Base-by-base conservation (phyloP, 2,113 vertebrate species). In the Potamarius usumacintae region DNA sequence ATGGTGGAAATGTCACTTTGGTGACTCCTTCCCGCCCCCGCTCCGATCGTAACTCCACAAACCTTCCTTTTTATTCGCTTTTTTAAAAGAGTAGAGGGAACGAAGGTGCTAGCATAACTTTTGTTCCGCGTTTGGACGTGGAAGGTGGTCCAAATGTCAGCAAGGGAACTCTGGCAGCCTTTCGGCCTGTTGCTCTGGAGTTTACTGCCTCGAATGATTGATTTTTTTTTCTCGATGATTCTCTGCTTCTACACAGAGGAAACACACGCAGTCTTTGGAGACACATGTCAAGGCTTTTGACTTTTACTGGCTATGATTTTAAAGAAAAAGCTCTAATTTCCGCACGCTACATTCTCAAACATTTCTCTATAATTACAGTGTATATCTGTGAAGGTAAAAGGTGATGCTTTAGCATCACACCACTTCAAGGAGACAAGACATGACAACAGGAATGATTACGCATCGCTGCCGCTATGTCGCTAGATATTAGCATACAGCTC, bases 1-100 rank as follows among this genome's bases (percentile, higher is more conserved):
- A 94, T 95, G 94, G 94, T 93, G 92, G 27, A 93, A 94, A 93
- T 94, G 93, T 95, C 93, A 95, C 93, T 92, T 94, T 90, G 88
- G 90, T 92, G 89, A 90, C 91, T 88, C 91, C 85, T 88, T 90
- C 86, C 90, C 92, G 89, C 86, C 91, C 92, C 65, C 93, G 91
- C 90, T 92, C 90, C 80, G 78, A 90, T 89, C 90, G 85, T 93
- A 95, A 95, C 90, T 96, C 93, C 94, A 94, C 93, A 94, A 90
- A 88, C 90, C 57, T 67, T 90, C 91, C 90, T 93, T 94, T 94
- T 92, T 93, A 94, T 92, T 89, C 84, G 89, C 86, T 4, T 65
- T 76, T 50, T 89, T 82, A 22, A 55, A 86, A 82, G 60, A 52
- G 60, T 82, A 87, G 89, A 92, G 42, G 91, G 85, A 89, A 53